phyloP scores from a whole-genome alignment of 2,888 invertebrate species.

The Coleophora deauratella region DNA sequence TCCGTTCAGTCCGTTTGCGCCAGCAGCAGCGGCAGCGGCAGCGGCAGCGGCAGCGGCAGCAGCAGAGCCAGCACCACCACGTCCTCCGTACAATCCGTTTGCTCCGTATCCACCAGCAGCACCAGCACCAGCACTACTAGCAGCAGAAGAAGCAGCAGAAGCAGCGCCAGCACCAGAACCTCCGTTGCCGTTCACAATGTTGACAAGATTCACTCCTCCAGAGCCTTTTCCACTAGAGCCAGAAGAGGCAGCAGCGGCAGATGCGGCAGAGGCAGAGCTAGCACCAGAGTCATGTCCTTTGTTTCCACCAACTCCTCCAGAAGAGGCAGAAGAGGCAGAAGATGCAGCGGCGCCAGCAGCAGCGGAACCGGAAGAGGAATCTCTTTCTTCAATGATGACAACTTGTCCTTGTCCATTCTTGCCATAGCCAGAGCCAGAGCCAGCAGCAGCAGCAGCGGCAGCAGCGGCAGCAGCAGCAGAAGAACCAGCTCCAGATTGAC shows the following conservation, averaged over 20 bases:
- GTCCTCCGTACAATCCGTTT: no score
- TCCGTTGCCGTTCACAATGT: no score
- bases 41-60: no score
- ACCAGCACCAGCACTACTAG: no score
- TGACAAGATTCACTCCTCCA: neutral
- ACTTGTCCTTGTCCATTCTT: neutral
- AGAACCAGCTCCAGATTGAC: neutral
- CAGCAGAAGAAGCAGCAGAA: no score
- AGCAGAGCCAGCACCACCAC: no score
- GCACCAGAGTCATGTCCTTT: neutral
- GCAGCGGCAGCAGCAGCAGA: slow-evolving; percentile 6
- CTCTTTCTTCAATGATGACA: neutral
- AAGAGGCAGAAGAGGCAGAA: slow-evolving; percentile 1
- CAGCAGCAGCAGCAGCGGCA: slow-evolving; percentile 5
- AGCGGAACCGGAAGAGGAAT: slow-evolving; percentile 4
- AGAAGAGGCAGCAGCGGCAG: no score
- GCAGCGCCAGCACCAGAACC: no score
- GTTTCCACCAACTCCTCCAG: neutral
- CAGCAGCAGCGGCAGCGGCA: no score
- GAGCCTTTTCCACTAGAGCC: no score
- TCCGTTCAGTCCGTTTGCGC: no score
- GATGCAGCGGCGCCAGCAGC: slow-evolving; percentile 8
- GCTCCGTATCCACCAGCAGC: no score
- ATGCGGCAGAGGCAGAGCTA: neutral
- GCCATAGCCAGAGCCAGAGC: neutral